Evolutionary conservation across 2,797 vertebrate species (phyloP).

Genomic region (Heliangelus exortis): DNA sequence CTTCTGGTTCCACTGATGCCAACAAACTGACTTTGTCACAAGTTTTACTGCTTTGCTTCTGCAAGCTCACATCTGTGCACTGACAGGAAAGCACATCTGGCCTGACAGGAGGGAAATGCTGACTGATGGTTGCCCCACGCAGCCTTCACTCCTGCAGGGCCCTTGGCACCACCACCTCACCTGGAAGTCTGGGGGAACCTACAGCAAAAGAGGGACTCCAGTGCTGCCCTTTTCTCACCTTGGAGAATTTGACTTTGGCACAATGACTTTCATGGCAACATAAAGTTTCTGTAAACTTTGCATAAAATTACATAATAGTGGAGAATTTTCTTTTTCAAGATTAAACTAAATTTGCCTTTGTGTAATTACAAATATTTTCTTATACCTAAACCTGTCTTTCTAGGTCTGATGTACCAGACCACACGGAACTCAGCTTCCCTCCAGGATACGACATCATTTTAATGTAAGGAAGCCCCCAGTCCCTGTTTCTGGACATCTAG

Average conservation of each 20-base stretch:
- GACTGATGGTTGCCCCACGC: not conserved
- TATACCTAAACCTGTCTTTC: not conserved
- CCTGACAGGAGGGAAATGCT: not conserved
- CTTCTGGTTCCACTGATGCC: not conserved
- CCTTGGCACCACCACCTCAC: fast-evolving
- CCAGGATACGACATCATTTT: not conserved
- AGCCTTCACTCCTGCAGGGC: not conserved
- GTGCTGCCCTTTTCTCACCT: not conserved
- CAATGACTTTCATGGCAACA: not conserved
- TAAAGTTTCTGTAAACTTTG: not conserved
- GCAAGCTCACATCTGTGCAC: not conserved
- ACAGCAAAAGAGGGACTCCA: not conserved
- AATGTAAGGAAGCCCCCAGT: not conserved
- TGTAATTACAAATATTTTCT: not conserved
- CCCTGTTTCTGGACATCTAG: not conserved
- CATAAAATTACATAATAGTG: not conserved
- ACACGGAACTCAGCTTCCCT: not conserved
- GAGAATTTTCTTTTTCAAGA: not conserved
- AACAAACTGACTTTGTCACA: not conserved
- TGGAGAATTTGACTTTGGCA: not conserved
- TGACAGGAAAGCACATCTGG: not conserved
- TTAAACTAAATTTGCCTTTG: not conserved
- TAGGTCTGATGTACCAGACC: not conserved
- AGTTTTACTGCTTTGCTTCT: not conserved
- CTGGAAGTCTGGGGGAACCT: not conserved